These are phyloP conservation scores for Tenthredo mesomela DNA, from an alignment of 2,888 invertebrate genomes.

Conservation along the genomic window DNA sequence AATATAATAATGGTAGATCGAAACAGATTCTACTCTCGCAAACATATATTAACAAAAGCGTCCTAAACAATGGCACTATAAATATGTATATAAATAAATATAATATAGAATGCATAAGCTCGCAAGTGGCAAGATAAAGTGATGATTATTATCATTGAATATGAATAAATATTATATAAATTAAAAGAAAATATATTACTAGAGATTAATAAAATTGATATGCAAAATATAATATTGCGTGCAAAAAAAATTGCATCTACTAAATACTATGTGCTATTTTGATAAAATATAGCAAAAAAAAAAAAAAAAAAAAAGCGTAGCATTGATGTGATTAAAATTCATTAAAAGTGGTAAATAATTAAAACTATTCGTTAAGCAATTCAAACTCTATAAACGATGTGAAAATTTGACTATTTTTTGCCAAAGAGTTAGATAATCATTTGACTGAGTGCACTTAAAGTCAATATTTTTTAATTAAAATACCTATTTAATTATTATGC, in stretches of 20 bases:
- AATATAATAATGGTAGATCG: conserved; percentile 2
- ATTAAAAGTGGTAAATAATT: neutral
- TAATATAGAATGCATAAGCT: conserved; percentile 38
- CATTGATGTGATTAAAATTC: neutral
- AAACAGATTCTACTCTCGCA: neutral
- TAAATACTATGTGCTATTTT: neutral
- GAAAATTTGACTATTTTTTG: conserved; percentile 21
- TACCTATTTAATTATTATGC: conserved; percentile 1
- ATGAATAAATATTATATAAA: conserved; percentile 24
- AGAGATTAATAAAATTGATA: neutral
- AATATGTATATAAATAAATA: conserved; percentile 28
- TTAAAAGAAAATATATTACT: conserved; percentile 29
- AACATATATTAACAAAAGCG: neutral
- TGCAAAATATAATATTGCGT: conserved; percentile 22
- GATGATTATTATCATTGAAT: neutral
- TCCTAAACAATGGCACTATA: conserved; percentile 45
- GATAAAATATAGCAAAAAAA: neutral
- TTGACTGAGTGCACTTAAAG: conserved; percentile 37
- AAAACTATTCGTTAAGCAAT: neutral
- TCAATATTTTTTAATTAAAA: neutral
- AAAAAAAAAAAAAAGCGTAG: neutral
- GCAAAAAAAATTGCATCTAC: neutral
- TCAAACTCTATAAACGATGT: conserved; percentile 7
- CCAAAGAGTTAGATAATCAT: conserved; percentile 47
- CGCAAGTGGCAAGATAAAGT: conserved; percentile 43